Evolutionary conservation across 2,113 vertebrate species (phyloP).

Genomic region (Varanus komodoensis): DNA sequence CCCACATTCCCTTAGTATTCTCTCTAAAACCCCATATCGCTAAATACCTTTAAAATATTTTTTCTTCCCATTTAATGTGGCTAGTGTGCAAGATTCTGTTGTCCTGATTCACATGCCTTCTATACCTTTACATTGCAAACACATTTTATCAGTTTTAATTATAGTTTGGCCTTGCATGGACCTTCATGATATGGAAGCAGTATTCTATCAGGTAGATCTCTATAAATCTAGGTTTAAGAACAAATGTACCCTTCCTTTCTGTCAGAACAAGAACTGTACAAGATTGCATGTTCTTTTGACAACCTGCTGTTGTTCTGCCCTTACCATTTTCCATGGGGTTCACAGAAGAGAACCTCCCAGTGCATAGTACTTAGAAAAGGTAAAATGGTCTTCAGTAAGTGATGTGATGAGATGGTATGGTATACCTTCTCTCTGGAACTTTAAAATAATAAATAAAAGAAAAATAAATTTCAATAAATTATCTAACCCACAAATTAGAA

Average conservation of each 20-base stretch:
- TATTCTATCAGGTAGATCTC: not conserved
- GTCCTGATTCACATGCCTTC: not conserved
- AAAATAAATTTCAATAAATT: slow-evolving; percentile 20
- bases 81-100: not conserved
- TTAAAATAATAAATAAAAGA: slow-evolving; percentile 26
- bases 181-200: not conserved
- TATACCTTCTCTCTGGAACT: not conserved
- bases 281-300: not conserved
- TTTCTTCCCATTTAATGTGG: not conserved
- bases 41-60: too few species aligned
- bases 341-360: not conserved
- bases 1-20: not conserved
- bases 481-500: slow-evolving; percentile 23
- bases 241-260: not conserved
- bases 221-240: not conserved
- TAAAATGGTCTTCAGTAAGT: not conserved
- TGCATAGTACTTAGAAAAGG: not conserved
- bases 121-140: not conserved
- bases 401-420: not conserved
- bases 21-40: too few species aligned
- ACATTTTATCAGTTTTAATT: not conserved
- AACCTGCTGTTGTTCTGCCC: not conserved
- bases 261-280: not conserved
- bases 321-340: not conserved
- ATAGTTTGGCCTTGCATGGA: not conserved